Conservation (phyloP, 2,888 invertebrate genomes). For the Phyto melanocephala region DNA sequence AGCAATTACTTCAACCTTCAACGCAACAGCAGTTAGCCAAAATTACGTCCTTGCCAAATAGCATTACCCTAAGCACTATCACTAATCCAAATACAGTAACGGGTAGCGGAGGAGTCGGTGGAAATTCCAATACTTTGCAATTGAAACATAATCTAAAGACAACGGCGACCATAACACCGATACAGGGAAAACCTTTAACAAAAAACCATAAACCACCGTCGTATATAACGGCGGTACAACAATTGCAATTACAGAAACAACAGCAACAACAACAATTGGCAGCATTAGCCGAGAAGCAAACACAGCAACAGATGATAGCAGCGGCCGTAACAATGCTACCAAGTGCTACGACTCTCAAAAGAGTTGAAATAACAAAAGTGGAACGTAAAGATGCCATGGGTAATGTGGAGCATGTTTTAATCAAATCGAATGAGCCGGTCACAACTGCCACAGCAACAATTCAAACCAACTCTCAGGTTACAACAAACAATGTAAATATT, state of each 20-base stretch:
- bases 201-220: slow-evolving; percentile 77
- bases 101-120: slow-evolving; percentile 52
- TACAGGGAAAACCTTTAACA: slow-evolving; percentile 76
- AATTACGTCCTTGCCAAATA: slow-evolving; percentile 72
- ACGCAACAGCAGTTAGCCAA: slow-evolving; percentile 70
- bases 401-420: slow-evolving; percentile 58
- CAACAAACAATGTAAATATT: slow-evolving; percentile 2
- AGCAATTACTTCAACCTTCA: slow-evolving; percentile 66
- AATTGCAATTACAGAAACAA: slow-evolving; percentile 74
- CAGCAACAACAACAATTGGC: slow-evolving; percentile 68
- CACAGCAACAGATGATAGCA: slow-evolving; percentile 74
- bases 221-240: slow-evolving; percentile 74
- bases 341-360: slow-evolving; percentile 76
- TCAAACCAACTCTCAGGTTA: slow-evolving; percentile 12
- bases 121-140: slow-evolving; percentile 55
- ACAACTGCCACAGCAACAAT: slow-evolving; percentile 32
- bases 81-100: slow-evolving; percentile 61
- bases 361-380: slow-evolving; percentile 71
- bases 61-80: slow-evolving; percentile 73
- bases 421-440: slow-evolving; percentile 49
- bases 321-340: slow-evolving; percentile 79
- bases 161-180: slow-evolving; percentile 77
- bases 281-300: slow-evolving; percentile 58
- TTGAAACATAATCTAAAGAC: slow-evolving; percentile 72
- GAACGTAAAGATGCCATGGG: slow-evolving; percentile 60